phyloP scores from a whole-genome alignment of 1,140 invertebrate genomes.

The Drosophila sp. region DNA sequence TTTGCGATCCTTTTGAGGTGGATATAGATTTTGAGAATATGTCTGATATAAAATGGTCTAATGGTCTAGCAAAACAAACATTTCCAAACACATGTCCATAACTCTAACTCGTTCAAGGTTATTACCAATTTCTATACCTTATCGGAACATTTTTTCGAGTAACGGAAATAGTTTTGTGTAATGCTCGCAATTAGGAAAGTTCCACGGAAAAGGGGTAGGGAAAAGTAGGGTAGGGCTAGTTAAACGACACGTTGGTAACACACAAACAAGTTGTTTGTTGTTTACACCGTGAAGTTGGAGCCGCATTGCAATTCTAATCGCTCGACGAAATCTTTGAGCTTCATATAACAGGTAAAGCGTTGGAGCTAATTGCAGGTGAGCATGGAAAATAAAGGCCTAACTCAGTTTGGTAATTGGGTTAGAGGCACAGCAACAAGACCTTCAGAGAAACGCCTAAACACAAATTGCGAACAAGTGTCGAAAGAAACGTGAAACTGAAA shows the following conservation, averaged over 20 bases:
- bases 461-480: constrained; percentile 21
- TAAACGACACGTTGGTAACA: constrained; percentile 53
- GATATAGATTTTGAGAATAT: neutral
- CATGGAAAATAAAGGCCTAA: constrained; percentile 39
- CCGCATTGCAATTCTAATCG: constrained; percentile 69
- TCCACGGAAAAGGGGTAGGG: neutral
- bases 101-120: constrained; percentile 1
- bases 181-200: constrained; percentile 24
- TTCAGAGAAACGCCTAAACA: constrained; percentile 37
- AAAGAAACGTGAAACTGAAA: constrained; percentile 20
- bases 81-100: neutral
- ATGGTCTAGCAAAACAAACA: too few relatives aligned
- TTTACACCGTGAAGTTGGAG: constrained; percentile 39
- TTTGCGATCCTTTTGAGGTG: too few relatives aligned
- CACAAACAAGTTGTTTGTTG: constrained; percentile 25
- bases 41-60: too few relatives aligned
- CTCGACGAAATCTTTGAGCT: constrained; percentile 66
- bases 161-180: constrained; percentile 23
- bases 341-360: constrained; percentile 57
- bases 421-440: constrained; percentile 40
- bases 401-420: constrained; percentile 11
- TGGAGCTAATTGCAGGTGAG: constrained; percentile 37
- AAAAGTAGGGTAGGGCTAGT: neutral
- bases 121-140: constrained; percentile 1
- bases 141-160: neutral